These are phyloP conservation scores for Poliocrania exsul DNA, from an alignment of 2,797 vertebrate genomes.

Conservation along the genomic window DNA sequence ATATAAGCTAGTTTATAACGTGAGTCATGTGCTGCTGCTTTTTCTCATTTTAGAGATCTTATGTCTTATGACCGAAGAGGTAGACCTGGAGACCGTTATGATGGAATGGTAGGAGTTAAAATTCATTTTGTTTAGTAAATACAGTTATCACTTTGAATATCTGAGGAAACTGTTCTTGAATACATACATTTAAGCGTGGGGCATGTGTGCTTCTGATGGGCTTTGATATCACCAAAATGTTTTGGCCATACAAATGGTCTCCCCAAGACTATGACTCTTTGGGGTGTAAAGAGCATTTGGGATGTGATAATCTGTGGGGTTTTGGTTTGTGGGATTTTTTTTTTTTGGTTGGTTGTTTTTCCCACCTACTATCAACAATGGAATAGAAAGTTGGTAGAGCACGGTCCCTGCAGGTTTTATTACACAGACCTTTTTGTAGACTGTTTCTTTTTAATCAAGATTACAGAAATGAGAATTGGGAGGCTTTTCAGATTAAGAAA, in stretches of 20 bases:
- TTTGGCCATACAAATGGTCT: not conserved
- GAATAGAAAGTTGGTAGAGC: not conserved
- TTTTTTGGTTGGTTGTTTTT: not conserved
- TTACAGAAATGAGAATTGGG: not conserved
- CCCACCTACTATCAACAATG: not conserved
- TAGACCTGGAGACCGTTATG: conserved; percentile 92
- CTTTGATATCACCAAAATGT: not conserved
- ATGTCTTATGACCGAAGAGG: conserved; percentile 90
- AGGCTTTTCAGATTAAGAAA: not conserved
- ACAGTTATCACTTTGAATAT: not conserved
- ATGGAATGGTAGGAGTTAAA: conserved; percentile 90
- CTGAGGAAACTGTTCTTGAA: not conserved
- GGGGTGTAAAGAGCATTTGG: not conserved
- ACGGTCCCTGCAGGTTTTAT: not conserved
- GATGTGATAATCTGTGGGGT: not conserved
- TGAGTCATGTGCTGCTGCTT: not conserved
- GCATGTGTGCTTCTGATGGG: not conserved
- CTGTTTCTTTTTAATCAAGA: not conserved
- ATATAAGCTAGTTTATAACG: not conserved
- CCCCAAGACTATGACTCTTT: not conserved
- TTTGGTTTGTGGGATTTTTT: not conserved
- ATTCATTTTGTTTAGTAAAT: not conserved
- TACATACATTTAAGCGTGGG: not conserved
- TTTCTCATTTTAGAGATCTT: conserved; percentile 71
- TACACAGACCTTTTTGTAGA: not conserved